phyloP scores from a whole-genome alignment of 2,888 invertebrate genomes.

The Leptinotarsa tumamoca region DNA sequence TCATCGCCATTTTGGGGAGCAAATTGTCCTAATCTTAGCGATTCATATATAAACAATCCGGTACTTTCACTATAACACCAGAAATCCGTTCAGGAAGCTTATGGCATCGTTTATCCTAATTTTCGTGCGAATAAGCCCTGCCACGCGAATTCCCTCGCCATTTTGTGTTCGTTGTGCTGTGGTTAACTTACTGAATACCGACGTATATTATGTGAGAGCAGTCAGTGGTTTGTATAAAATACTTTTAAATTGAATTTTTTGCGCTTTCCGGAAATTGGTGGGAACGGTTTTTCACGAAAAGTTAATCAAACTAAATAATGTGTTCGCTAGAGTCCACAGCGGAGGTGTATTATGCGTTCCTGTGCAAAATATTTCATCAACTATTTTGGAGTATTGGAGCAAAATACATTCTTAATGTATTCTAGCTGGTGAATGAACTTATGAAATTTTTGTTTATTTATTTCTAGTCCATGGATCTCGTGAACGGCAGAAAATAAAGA shows the following conservation, averaged over 20 bases:
- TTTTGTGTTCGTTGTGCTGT: neutral
- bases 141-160: conserved; percentile 7
- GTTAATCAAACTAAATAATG: conserved; percentile 9
- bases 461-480: no score
- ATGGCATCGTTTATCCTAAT: conserved; percentile 3
- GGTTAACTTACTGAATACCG: neutral
- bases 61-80: neutral
- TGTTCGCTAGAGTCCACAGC: neutral
- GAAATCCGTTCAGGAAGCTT: neutral
- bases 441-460: no score
- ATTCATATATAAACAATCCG: neutral
- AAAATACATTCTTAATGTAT: no score
- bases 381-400: no score
- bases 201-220: neutral
- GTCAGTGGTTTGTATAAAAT: neutral
- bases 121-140: neutral
- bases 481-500: no score
- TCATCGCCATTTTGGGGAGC: no score
- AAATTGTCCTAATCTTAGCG: neutral
- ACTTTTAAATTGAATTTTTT: neutral
- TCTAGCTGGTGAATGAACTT: no score
- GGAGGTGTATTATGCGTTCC: neutral
- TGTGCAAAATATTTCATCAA: neutral
- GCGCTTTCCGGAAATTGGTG: neutral
- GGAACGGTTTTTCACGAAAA: neutral